Conservation (phyloP, 2,888 invertebrate genomes). For the Drosophila maculinotata region DNA sequence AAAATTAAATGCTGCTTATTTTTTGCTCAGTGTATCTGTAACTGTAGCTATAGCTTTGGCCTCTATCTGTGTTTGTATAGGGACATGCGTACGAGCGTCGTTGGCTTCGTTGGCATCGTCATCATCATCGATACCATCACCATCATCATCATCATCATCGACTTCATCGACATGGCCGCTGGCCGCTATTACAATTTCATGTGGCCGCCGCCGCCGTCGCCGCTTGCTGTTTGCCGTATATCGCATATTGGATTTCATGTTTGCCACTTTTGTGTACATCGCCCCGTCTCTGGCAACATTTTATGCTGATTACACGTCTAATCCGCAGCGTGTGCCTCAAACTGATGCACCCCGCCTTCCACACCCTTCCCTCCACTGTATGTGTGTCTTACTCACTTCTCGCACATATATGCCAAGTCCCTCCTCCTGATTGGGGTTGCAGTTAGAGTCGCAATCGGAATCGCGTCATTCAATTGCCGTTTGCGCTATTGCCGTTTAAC, state of each 20-base stretch:
- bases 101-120: conserved; percentile 36
- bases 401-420: background rate
- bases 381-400: conserved; percentile 2
- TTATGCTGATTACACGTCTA: conserved; percentile 80
- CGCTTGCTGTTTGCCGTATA: background rate
- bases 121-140: conserved; percentile 29
- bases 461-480: conserved; percentile 69
- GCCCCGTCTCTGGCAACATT: conserved; percentile 57
- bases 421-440: conserved; percentile 29
- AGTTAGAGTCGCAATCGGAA: conserved; percentile 22
- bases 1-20: too few species aligned
- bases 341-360: conserved; percentile 25
- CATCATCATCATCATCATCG: conserved; percentile 36
- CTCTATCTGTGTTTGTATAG: conserved; percentile 55
- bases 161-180: conserved; percentile 48
- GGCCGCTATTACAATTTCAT: conserved; percentile 61
- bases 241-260: conserved; percentile 78
- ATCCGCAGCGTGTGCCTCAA: conserved; percentile 75
- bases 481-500: conserved; percentile 67
- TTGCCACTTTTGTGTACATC: conserved; percentile 66
- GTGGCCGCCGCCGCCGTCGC: conserved; percentile 34
- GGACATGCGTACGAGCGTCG: conserved; percentile 75
- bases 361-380: background rate
- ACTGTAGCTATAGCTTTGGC: conserved; percentile 7
- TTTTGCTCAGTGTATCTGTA: conserved; percentile 13